Percentiles rank a stretch among this genome's conserved stretches.
phyloP scores from a whole-genome alignment of 2,797 vertebrate species.

The Megalops cyprinoides region DNA sequence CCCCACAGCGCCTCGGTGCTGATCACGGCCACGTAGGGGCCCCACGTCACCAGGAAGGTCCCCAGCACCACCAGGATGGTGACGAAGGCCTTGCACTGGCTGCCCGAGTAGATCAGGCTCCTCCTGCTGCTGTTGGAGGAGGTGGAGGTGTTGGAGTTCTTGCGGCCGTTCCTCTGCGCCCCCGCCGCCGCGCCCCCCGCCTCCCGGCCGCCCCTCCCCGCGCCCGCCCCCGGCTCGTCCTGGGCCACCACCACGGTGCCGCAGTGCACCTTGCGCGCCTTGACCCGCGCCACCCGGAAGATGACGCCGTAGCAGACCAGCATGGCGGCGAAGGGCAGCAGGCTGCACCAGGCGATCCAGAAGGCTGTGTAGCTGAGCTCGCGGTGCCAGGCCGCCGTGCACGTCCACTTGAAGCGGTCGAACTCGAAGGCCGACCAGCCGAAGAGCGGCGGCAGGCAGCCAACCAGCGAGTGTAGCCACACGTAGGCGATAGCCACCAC shows the following conservation, averaged over 20 bases:
- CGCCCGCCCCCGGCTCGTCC: conserved; percentile 62
- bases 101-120: conserved; percentile 91
- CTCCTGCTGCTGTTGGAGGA: conserved; percentile 89
- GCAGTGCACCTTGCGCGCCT: conserved; percentile 95
- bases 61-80: conserved; percentile 96
- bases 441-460: conserved; percentile 93
- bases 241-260: conserved; percentile 83
- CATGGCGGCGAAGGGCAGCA: conserved; percentile 88
- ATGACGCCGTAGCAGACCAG: conserved; percentile 93
- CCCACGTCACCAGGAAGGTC: conserved; percentile 92
- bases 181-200: too few relatives aligned
- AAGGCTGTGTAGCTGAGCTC: conserved; percentile 88
- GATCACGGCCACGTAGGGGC: conserved; percentile 91
- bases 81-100: conserved; percentile 95
- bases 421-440: conserved; percentile 97
- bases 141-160: conserved; percentile 93
- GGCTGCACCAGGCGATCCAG: conserved; percentile 92
- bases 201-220: too few relatives aligned
- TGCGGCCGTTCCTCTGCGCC: conserved; percentile 80
- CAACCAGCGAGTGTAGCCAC: conserved; percentile 93
- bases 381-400: conserved; percentile 92
- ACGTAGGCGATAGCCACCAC: conserved; percentile 88
- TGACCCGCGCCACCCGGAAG: conserved; percentile 93
- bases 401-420: conserved; percentile 95
- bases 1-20: conserved; percentile 92